phyloP scores from a whole-genome alignment of 2,888 invertebrate species.

The Perizoma affinitatum region DNA sequence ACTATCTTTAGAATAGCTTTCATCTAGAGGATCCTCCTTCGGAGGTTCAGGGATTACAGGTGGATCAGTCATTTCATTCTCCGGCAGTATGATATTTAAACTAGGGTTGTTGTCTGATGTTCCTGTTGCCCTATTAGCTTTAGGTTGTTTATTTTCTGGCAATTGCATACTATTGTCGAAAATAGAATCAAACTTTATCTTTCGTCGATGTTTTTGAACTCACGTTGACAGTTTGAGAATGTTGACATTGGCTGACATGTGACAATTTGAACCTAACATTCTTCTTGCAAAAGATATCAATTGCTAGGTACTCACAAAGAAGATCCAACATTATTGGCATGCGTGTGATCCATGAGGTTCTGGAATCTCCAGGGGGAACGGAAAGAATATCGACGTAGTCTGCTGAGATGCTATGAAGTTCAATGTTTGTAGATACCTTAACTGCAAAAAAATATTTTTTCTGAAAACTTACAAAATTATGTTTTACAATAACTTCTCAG shows the following conservation, averaged over 20 bases:
- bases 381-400: constrained; percentile 56
- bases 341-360: constrained; percentile 25
- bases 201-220: no score
- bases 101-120: neutral
- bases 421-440: constrained; percentile 64
- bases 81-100: constrained; percentile 5
- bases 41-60: neutral
- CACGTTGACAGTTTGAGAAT: no score
- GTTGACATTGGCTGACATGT: no score
- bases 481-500: no score
- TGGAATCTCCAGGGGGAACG: constrained; percentile 58
- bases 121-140: constrained; percentile 1
- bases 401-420: constrained; percentile 56
- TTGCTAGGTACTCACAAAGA: no score
- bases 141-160: constrained; percentile 5
- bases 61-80: neutral
- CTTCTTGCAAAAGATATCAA: no score
- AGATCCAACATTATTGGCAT: neutral
- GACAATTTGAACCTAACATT: no score
- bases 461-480: no score
- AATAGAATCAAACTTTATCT: no score
- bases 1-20: neutral
- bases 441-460: constrained; percentile 52
- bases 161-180: constrained; percentile 1
- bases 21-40: neutral